Evolutionary conservation across 2,888 invertebrate genomes (phyloP), one percentile per base, ranked within the genome.

Genomic region (Colletes collaris): DNA sequence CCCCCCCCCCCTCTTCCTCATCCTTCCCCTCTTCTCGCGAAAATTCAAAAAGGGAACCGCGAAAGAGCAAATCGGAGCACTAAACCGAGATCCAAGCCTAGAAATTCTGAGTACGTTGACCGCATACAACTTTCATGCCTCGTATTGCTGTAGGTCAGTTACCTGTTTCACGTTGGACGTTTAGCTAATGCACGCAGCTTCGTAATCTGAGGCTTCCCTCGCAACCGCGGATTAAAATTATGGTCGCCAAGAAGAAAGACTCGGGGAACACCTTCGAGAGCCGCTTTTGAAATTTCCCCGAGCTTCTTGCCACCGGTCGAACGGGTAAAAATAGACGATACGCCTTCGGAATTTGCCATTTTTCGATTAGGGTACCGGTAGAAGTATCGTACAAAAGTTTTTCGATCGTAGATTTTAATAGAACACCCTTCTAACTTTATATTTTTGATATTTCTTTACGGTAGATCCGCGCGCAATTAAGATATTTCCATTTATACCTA

Each of bases 91-190:
- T 72, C 69, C 58, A 6, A 58, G 69, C 50, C 37, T 56, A 74
- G 78, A 79, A 83, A 67, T 74, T 77, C 69, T 64, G 81, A 77
- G 84, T 87, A 82, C 83, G 69, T 86, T 89, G 87, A 89, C 87
- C 83, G 86, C 35, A 56, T 49, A 59, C 76, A 81, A 66, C 78
- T 83, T 79, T 65, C 83, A 66, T 70, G 81, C 74, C 79, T 72
- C 64, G 82, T 84, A 67, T 86, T 37, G 81, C 81, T 79, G 85
- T 85, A 84, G 87, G 87, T 89, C 89, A 87, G 89, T 88, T 88
- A 87, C 87, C 86, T 82, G 88, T 76, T 79, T 76, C 79, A 58
- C 63, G 68, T 66, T 65, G 53, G 62, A 60, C 74, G 58, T 81
- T 68, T 77, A 60, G 53, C 77, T 75, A 62, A 76, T 80, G 66